Conservation (phyloP, 2,113 vertebrate genomes). For the Lepisosteus oculatus region DNA sequence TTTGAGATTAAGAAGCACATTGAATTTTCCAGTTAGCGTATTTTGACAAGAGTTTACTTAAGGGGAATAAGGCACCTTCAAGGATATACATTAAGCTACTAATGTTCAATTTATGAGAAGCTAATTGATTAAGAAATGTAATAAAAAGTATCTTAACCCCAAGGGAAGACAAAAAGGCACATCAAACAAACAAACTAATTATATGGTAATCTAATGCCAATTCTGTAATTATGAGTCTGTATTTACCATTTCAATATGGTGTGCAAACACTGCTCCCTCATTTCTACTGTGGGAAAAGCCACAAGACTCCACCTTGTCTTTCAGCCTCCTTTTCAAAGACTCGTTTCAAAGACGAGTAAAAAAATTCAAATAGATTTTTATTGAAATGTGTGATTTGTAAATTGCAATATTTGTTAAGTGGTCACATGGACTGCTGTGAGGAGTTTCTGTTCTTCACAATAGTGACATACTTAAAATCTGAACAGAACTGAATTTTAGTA, state of each 20-base stretch:
- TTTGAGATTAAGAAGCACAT: background rate
- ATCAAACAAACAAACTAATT: conserved; percentile 62
- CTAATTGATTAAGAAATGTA: conserved; percentile 40
- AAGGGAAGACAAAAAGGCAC: conserved; percentile 38
- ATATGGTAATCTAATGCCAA: conserved; percentile 42
- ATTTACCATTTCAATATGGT: conserved; percentile 38
- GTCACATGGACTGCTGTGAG: no score
- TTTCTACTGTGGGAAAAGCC: conserved; percentile 47
- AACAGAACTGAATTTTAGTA: no score
- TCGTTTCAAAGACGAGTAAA: background rate
- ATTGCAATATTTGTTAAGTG: no score
- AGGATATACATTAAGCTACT: conserved; percentile 4
- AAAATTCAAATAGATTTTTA: background rate
- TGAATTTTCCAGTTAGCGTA: background rate
- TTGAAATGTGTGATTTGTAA: no score
- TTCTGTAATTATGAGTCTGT: conserved; percentile 39
- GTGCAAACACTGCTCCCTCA: conserved; percentile 24
- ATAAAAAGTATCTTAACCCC: conserved; percentile 30
- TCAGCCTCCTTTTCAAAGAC: conserved; percentile 25
- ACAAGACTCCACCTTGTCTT: conserved; percentile 56
- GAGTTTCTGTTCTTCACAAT: no score
- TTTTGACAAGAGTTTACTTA: conserved; percentile 1
- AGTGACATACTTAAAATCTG: no score
- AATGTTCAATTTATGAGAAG: conserved; percentile 42
- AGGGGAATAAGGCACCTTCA: conserved; percentile 7